A percentile compares a stretch with the other conserved stretches of the same genome.
Conservation (phyloP, 2,113 vertebrate species). For the Myiagra hebetior region DNA sequence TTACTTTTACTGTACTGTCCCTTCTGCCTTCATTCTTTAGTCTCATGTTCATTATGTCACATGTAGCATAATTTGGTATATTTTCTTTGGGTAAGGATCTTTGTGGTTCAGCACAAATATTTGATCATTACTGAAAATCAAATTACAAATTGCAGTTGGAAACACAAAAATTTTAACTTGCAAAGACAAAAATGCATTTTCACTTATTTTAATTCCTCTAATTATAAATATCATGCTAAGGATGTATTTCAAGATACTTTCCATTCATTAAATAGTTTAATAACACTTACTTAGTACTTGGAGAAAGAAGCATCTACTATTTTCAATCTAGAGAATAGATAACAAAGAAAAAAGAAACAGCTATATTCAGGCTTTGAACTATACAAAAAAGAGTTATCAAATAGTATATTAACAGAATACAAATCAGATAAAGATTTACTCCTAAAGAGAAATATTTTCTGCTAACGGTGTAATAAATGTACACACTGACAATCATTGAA, state of each 20-base stretch:
- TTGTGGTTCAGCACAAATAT: neutral
- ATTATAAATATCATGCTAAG: neutral
- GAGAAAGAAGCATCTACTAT: neutral
- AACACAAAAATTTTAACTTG: neutral
- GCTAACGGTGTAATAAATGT: neutral
- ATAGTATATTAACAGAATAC: neutral
- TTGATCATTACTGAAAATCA: neutral
- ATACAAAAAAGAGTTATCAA: neutral
- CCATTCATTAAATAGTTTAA: neutral
- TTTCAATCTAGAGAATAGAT: neutral
- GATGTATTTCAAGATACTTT: neutral
- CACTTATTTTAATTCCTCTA: neutral
- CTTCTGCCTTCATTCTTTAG: neutral
- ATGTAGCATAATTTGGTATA: neutral
- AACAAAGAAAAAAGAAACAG: neutral
- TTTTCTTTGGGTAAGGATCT: neutral
- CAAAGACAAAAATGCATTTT: neutral
- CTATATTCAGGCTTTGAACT: neutral
- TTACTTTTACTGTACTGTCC: neutral
- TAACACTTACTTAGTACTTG: neutral
- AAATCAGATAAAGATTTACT: neutral
- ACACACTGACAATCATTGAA: neutral
- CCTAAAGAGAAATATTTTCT: neutral
- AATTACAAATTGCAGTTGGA: neutral
- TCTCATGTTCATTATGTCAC: neutral